Percentiles rank a stretch among this genome's conserved stretches.
Evolutionary conservation across 2,797 vertebrate species (phyloP).

Genomic region (Necrosyrtes monachus): DNA sequence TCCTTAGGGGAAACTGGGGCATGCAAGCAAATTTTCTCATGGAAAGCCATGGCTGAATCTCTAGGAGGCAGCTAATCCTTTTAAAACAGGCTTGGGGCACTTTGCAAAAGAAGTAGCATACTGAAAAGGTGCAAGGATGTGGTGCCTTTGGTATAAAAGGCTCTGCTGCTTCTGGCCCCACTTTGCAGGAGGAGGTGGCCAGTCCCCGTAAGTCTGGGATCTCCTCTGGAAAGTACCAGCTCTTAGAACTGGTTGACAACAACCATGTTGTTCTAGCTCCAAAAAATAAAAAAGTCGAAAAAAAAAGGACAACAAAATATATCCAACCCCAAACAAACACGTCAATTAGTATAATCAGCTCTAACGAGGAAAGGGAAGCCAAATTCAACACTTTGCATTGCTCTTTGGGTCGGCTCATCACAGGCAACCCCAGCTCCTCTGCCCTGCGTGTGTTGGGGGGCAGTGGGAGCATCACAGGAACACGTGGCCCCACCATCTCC

Average conservation of each 20-base stretch:
- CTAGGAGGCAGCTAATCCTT: not conserved
- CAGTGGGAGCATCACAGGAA: fast-evolving
- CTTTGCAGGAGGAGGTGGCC: not conserved
- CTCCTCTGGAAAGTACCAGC: not conserved
- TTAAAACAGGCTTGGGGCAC: not conserved
- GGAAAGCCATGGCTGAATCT: not conserved
- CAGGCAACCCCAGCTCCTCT: not conserved
- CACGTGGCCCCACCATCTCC: fast-evolving
- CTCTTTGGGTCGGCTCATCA: not conserved
- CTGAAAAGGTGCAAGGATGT: not conserved
- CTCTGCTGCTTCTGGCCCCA: not conserved
- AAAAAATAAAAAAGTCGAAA: not conserved
- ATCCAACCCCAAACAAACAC: slow-evolving; percentile 37
- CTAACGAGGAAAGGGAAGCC: slow-evolving; percentile 51
- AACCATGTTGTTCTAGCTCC: not conserved
- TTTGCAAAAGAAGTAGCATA: not conserved
- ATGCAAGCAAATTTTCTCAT: not conserved
- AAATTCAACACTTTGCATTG: not conserved
- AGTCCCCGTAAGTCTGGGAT: not conserved
- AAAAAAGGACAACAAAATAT: slow-evolving; percentile 1
- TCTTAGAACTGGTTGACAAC: not conserved
- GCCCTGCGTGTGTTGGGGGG: fast-evolving
- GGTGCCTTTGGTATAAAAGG: not conserved
- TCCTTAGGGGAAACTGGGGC: not conserved
- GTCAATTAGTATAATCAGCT: slow-evolving; percentile 55